Percentiles rank a stretch among this genome's conserved stretches.
Conservation (phyloP, 2,113 vertebrate genomes). For the Pomatorhinus ruficollis region DNA sequence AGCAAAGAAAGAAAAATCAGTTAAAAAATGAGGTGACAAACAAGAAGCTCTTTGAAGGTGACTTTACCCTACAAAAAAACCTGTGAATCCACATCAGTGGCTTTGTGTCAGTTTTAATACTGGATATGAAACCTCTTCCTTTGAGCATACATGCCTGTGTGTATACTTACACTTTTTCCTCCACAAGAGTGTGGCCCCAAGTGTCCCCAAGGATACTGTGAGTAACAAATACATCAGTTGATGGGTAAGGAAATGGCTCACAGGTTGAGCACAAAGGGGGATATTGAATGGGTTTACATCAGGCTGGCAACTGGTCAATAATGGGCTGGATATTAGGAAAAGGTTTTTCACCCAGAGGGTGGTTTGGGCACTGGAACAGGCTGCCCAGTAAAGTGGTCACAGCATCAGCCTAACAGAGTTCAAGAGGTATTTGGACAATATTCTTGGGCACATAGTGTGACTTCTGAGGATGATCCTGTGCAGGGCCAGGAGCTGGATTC, state of each 20-base stretch:
- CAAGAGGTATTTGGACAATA: not conserved
- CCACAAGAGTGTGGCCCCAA: not conserved
- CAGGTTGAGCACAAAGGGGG: not conserved
- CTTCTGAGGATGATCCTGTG: not conserved
- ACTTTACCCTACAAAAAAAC: not conserved
- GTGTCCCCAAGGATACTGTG: not conserved
- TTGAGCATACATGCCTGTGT: not conserved
- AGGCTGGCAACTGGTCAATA: not conserved
- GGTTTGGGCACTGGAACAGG: not conserved
- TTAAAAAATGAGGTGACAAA: not conserved
- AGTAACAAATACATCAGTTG: not conserved
- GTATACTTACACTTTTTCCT: not conserved
- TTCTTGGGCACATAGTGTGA: not conserved
- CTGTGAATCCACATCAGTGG: not conserved
- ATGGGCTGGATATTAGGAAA: too few relatives aligned
- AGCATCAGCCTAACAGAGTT: not conserved
- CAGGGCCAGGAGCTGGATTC: not conserved
- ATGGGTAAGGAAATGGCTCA: not conserved
- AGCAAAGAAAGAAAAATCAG: not conserved
- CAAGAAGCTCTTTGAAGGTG: not conserved
- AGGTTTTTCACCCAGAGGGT: not conserved
- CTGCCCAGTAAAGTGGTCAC: not conserved
- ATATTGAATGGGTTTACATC: not conserved
- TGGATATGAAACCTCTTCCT: not conserved
- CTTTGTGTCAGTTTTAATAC: not conserved